Evolutionary conservation across 2,113 vertebrate genomes (phyloP), one percentile per base, ranked within the genome.

Genomic region (Phycodurus eques): DNA sequence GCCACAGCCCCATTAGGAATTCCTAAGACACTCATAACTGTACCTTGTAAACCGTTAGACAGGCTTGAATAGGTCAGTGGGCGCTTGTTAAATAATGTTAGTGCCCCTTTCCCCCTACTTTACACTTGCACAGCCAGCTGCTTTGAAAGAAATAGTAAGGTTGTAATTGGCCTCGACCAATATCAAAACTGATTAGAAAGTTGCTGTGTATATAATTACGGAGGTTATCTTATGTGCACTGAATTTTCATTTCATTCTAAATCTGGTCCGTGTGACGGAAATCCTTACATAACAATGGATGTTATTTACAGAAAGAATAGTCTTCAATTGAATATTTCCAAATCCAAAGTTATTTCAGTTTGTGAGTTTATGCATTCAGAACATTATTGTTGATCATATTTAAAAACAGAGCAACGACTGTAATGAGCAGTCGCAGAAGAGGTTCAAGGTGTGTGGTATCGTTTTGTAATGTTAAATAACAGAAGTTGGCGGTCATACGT

Each of bases 21-120:
- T 83, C 82, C 80, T 78, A 46, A 63, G 66, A 68, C 56, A 67
- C 77, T 68, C 78, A 74, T 82, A 74, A 82, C 74, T 39, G 71
- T 61, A 84, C 54, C 67, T 81, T 72, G 43, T 83, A 80, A 89
- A 88, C 78, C 73, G 80, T 85, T 83, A 72, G 82, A 80, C 72
- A 63, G 79, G 60, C 72, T 83, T 84, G 86, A 76, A 84, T 87
- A 71, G 85, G 85, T 82, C 86, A 88, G 76, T 17, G 76, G 79
- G 53, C 85, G 79, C 79, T 83, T 67, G 82, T 87, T 88, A 87
- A 89, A 84, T 82, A 83, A 71, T 10, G 5, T 76, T 79, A 70
- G 69, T 78, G 70, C 49, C 22, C 56, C 59, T 75, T 77, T 71
- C 69, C 80, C 82, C 74, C 78, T 72, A 83, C 74, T 63, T 63